A percentile compares a stretch with the other conserved stretches of the same genome.
phyloP scores from a whole-genome alignment of 2,797 vertebrate species.

The Tamandua tetradactyla region DNA sequence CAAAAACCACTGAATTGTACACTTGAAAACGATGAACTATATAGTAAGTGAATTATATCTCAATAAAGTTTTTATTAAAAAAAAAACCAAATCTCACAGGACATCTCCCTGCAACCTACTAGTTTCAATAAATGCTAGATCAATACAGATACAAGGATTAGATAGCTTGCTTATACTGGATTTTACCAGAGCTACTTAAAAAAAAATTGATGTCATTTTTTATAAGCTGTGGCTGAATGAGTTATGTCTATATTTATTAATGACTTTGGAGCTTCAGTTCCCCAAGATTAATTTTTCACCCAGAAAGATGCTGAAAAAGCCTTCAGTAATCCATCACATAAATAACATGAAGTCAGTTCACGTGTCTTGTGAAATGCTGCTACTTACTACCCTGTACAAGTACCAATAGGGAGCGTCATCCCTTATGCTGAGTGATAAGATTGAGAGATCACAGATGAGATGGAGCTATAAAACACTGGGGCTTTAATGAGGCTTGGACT shows the following conservation, averaged over 20 bases:
- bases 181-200: not conserved
- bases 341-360: not conserved
- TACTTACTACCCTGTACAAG: not conserved
- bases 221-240: not conserved
- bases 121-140: not conserved
- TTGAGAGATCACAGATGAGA: not conserved
- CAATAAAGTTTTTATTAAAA: not conserved
- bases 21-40: not conserved
- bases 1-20: not conserved
- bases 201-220: slow-evolving; percentile 1
- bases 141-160: not conserved
- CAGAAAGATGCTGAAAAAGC: not conserved
- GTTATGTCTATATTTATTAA: slow-evolving; percentile 38
- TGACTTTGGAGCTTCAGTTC: slow-evolving; percentile 41
- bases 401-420: not conserved
- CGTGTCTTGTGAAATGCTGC: not conserved
- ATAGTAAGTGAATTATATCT: not conserved
- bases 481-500: not conserved
- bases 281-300: slow-evolving; percentile 26
- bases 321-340: slow-evolving; percentile 26
- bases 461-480: not conserved
- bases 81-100: not conserved
- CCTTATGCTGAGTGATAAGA: not conserved
- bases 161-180: not conserved
- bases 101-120: not conserved